These are phyloP conservation scores for Brachionus koreanus DNA, from an alignment of 1,140 invertebrate genomes.

Conservation along the genomic window DNA sequence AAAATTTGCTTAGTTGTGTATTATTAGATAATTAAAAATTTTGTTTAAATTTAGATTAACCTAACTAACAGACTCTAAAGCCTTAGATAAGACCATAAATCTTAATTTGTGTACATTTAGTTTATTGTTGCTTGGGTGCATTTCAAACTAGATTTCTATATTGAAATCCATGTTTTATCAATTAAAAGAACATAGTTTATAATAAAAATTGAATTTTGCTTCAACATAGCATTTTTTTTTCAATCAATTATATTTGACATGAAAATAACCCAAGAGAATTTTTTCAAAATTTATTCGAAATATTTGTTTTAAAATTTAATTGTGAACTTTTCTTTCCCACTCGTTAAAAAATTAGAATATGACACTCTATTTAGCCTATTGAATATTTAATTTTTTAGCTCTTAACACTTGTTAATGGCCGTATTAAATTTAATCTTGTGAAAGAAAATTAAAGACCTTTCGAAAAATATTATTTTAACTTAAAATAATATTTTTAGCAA, in stretches of 20 bases:
- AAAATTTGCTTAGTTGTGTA: neutral
- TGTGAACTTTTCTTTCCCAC: too few relatives aligned
- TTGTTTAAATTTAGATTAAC: constrained; percentile 4
- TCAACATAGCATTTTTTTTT: too few relatives aligned
- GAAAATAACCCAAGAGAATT: too few relatives aligned
- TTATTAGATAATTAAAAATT: constrained; percentile 12
- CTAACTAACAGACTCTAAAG: constrained; percentile 1
- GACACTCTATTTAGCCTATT: too few relatives aligned
- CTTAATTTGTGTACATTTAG: neutral
- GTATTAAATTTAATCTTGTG: neutral
- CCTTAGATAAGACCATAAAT: neutral
- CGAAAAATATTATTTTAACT: neutral
- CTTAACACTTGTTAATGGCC: neutral
- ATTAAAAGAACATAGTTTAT: neutral
- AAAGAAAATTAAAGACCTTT: neutral
- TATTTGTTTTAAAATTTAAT: too few relatives aligned
- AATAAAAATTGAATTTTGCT: too few relatives aligned
- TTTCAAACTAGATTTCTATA: neutral
- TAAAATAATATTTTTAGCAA: too few relatives aligned
- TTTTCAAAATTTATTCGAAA: too few relatives aligned
- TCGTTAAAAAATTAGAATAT: too few relatives aligned
- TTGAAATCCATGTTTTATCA: too few relatives aligned
- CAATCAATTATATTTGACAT: too few relatives aligned
- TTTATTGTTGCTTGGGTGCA: neutral
- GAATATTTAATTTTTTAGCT: too few relatives aligned